A percentile compares a stretch with the other conserved stretches of the same genome.
Evolutionary conservation across 2,113 vertebrate genomes (phyloP).

Genomic region (Thalassarche chlororhynchos): DNA sequence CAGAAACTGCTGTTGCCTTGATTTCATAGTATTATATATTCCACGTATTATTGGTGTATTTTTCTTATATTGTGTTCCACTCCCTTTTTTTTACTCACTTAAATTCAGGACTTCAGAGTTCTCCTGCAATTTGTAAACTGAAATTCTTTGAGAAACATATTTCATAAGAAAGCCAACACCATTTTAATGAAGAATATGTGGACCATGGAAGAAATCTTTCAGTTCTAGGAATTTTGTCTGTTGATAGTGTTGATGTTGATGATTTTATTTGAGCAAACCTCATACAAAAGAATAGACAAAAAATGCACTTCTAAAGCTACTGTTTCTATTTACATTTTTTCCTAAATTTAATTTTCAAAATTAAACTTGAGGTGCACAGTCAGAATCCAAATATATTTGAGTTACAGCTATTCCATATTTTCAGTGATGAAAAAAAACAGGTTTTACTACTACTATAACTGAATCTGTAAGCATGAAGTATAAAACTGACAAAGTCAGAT

Average conservation of each 20-base stretch:
- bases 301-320: neutral
- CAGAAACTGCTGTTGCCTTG: neutral
- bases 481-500: neutral
- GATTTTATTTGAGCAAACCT: neutral
- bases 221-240: neutral
- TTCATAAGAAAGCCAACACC: neutral
- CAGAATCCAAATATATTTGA: neutral
- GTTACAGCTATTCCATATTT: conserved; percentile 1
- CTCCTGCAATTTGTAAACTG: neutral
- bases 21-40: neutral
- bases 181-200: neutral
- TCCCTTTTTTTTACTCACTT: neutral
- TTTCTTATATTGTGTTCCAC: neutral
- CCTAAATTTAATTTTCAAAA: conserved; percentile 22
- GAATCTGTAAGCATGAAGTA: neutral
- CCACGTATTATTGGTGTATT: neutral
- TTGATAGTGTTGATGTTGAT: neutral
- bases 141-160: neutral
- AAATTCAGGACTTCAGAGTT: neutral
- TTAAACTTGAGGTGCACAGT: neutral
- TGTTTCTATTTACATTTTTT: neutral
- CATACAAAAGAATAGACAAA: neutral
- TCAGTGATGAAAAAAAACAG: neutral
- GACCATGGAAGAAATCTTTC: neutral
- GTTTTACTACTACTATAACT: neutral